phyloP scores from a whole-genome alignment of 2,888 invertebrate species.

The Herminia tarsipennalis region DNA sequence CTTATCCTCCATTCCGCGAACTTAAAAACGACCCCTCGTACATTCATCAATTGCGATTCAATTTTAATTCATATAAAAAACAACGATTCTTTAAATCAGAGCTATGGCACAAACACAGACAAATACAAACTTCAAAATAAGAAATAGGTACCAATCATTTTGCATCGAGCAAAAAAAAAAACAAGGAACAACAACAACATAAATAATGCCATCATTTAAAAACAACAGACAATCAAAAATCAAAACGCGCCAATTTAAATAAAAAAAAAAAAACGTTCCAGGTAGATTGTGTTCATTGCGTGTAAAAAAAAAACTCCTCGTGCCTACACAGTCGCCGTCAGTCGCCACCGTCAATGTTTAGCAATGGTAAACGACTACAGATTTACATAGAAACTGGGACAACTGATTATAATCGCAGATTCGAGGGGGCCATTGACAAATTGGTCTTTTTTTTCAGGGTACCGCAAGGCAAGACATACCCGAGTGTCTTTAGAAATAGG shows the following conservation, averaged over 20 bases:
- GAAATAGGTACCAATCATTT: too few species aligned
- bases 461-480: constrained; percentile 9
- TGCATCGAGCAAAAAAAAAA: too few species aligned
- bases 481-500: not conserved
- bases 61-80: too few species aligned
- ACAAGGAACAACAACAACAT: too few species aligned
- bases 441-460: constrained; percentile 29
- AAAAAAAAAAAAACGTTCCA: constrained; percentile 14
- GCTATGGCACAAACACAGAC: too few species aligned
- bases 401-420: constrained; percentile 54
- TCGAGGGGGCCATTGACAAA: constrained; percentile 44
- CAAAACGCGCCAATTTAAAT: not conserved
- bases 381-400: constrained; percentile 54
- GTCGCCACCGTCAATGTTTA: constrained; percentile 30
- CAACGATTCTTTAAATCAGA: too few species aligned
- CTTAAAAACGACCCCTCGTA: too few species aligned
- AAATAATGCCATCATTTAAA: constrained; percentile 3
- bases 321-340: constrained; percentile 10
- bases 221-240: constrained; percentile 4
- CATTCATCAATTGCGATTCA: too few species aligned
- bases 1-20: too few species aligned
- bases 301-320: constrained; percentile 32
- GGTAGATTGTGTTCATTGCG: constrained; percentile 24
- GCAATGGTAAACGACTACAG: constrained; percentile 33
- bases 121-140: too few species aligned